phyloP scores from a whole-genome alignment of 2,797 vertebrate genomes.

The Sarcoramphus papa region DNA sequence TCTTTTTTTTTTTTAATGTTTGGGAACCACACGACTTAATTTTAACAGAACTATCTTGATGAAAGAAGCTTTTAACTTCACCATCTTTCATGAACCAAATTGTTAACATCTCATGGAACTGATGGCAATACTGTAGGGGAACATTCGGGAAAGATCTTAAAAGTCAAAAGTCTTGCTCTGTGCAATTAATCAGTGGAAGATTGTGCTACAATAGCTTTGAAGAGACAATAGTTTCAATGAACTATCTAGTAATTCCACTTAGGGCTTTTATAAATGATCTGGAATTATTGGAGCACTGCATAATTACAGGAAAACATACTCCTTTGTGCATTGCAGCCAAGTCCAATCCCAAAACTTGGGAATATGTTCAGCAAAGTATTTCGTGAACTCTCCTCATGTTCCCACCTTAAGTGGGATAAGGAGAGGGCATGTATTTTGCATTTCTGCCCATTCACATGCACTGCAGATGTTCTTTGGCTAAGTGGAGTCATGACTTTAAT shows the following conservation, averaged over 20 bases:
- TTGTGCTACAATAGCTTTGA: not conserved
- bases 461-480: not conserved
- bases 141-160: not conserved
- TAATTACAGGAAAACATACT: not conserved
- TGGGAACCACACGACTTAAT: not conserved
- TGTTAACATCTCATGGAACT: not conserved
- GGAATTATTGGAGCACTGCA: not conserved
- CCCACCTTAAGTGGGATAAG: not conserved
- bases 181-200: slow-evolving; percentile 33
- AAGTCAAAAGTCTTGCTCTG: slow-evolving; percentile 45
- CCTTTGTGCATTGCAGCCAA: not conserved
- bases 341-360: not conserved
- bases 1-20: slow-evolving; percentile 20
- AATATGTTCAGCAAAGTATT: not conserved
- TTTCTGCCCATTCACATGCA: not conserved
- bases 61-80: slow-evolving; percentile 54
- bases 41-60: slow-evolving; percentile 13
- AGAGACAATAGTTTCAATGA: slow-evolving; percentile 9
- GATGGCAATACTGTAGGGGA: not conserved
- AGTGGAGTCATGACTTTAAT: not conserved
- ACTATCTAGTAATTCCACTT: not conserved
- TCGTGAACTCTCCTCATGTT: not conserved
- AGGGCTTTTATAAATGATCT: not conserved
- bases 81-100: not conserved
- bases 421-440: not conserved